Evolutionary conservation across 2,797 vertebrate species (phyloP).

Genomic region (Acanthopagrus latus): DNA sequence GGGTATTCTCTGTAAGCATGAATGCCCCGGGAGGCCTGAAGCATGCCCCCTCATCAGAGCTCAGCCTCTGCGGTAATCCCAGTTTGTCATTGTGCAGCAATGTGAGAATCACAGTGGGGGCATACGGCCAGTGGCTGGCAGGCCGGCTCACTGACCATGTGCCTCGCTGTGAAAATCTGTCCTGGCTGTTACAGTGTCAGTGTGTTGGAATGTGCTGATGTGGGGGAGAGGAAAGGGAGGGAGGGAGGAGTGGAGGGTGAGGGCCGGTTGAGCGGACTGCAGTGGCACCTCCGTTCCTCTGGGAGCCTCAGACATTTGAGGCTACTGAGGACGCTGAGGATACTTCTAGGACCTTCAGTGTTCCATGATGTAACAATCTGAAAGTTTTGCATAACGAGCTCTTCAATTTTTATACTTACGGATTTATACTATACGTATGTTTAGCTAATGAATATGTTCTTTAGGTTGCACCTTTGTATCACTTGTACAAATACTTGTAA

Average conservation of each 20-base stretch:
- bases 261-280: conserved; percentile 16
- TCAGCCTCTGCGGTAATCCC: conserved; percentile 55
- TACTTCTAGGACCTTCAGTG: not conserved
- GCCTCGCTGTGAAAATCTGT: conserved; percentile 53
- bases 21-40: conserved; percentile 33
- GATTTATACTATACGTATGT: no score
- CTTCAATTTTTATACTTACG: not conserved
- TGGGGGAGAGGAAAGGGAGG: conserved; percentile 59
- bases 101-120: conserved; percentile 43
- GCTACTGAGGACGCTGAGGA: no score
- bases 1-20: conserved; percentile 36
- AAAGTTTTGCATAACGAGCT: not conserved
- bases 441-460: not conserved
- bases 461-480: not conserved
- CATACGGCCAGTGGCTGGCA: conserved; percentile 17
- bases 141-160: conserved; percentile 49
- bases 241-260: conserved; percentile 13
- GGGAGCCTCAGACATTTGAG: conserved; percentile 22
- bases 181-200: conserved; percentile 78
- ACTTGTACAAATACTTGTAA: not conserved
- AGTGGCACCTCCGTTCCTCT: conserved; percentile 48
- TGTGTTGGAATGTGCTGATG: conserved; percentile 85
- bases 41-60: conserved; percentile 21
- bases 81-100: conserved; percentile 68
- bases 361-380: not conserved